Conservation (phyloP, 2,797 vertebrate genomes). For the Sparidentex hasta region DNA sequence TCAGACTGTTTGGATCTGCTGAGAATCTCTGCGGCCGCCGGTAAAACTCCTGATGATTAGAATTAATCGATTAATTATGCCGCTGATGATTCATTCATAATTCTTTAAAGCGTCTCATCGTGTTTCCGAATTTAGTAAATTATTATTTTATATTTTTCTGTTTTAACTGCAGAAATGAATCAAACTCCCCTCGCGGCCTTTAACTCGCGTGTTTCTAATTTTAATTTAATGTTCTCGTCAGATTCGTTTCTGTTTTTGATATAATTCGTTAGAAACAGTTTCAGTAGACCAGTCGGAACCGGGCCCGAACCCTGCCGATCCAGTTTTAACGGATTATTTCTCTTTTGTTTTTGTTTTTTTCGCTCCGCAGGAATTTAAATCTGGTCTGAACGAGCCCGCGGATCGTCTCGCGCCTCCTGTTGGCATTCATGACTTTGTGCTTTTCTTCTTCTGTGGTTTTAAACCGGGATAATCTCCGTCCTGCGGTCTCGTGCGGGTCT, state of each 20-base stretch:
- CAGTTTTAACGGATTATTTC: slow-evolving; percentile 5
- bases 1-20: not conserved
- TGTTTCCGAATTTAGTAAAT: too few relatives aligned
- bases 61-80: not conserved
- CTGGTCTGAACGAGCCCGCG: not conserved
- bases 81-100: not conserved
- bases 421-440: not conserved
- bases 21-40: too few relatives aligned
- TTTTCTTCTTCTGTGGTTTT: slow-evolving; percentile 7
- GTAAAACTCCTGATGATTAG: not conserved
- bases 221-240: not conserved
- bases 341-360: not conserved
- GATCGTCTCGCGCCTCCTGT: too few relatives aligned
- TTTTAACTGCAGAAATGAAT: too few relatives aligned
- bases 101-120: too few relatives aligned
- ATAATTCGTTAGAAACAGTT: slow-evolving; percentile 66
- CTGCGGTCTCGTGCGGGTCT: slow-evolving; percentile 17
- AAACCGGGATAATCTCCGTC: slow-evolving; percentile 15
- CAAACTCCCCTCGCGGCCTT: not conserved
- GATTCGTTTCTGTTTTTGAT: slow-evolving; percentile 51
- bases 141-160: too few relatives aligned
- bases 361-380: not conserved
- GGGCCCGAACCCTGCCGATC: fast-evolving
- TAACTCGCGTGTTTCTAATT: too few relatives aligned
- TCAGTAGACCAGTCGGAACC: fast-evolving